Base-by-base conservation (phyloP, 2,113 vertebrate species). In the Scalopus aquaticus region DNA sequence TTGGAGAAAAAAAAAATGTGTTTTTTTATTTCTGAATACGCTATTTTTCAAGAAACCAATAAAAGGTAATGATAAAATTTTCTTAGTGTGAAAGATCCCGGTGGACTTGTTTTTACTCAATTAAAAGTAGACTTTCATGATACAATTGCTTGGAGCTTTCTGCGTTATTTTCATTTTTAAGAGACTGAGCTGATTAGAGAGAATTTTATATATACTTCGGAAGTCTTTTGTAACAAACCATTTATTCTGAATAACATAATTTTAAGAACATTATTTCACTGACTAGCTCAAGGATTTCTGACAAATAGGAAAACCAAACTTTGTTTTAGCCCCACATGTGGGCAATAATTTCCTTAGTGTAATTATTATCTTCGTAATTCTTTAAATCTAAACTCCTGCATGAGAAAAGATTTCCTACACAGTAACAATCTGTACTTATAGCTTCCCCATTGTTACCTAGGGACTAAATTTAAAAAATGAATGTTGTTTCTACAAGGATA, bases 191-290 rank as follows among this genome's bases (percentile, higher is more conserved):
- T 95, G 65, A 94, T 76, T 93, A 54, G 10, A 93, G 80, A 72
- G 28, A 42, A 94, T 94, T 95, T 97, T 54, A 76, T 91, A 32
- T 93, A 79, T 56, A 78, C 60, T 94, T 95, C 86, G 74, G 87
- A 95, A 22, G 24, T 1, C 54, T 97, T 96, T 96, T n/a, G 28
- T 58, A 95, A 91, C 86, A 96, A 90, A 81, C 11, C 35, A 83
- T 72, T 97, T 93, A 64, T 74, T 97, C 93, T 51, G 24, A 89
- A 70, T 39, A 96, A 95, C 60, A 74, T 62, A 77, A 83, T 93
- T 97, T 96, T 86, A 12, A 76, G 73, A 62, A 81, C 13, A 80
- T 32, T 89, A 56, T 95, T 91, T 81, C 93, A 64, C 93, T n/a
- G 92, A 20, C 46, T n/a, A 2, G 56, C 22, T 92, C 72, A 6